phyloP scores from a whole-genome alignment of 2,797 vertebrate species.

The Oophaga sylvatica region DNA sequence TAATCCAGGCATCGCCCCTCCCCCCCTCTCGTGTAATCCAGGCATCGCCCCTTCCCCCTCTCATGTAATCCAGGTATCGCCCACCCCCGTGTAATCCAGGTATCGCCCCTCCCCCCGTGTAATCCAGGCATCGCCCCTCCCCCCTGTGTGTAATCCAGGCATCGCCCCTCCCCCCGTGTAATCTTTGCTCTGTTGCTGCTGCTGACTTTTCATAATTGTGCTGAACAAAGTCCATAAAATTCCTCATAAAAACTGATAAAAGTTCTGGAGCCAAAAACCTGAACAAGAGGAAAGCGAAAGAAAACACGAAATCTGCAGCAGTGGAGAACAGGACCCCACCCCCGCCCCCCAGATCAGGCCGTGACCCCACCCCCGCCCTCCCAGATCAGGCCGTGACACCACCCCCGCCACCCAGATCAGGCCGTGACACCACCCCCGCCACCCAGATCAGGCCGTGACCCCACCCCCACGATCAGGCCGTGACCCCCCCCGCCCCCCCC shows the following conservation, averaged over 20 bases:
- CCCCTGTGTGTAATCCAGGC: background rate
- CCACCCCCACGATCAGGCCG: too few relatives aligned
- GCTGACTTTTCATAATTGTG: background rate
- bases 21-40: too few relatives aligned
- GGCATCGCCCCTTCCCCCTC: too few relatives aligned
- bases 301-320: background rate
- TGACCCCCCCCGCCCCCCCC: too few relatives aligned
- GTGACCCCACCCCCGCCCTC: background rate
- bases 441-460: background rate
- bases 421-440: too few relatives aligned
- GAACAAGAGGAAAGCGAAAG: background rate
- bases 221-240: background rate
- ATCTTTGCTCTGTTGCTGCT: background rate
- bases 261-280: background rate
- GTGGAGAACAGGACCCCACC: too few relatives aligned
- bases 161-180: background rate
- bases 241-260: conserved; percentile 24
- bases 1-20: too few relatives aligned
- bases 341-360: background rate
- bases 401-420: background rate
- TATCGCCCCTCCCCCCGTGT: background rate
- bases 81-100: background rate
- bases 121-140: background rate
- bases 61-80: too few relatives aligned
- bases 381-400: background rate